A percentile compares a stretch with the other conserved stretches of the same genome.
Conservation (phyloP, 2,888 invertebrate species). For the Caenorhabditis sulstoni region DNA sequence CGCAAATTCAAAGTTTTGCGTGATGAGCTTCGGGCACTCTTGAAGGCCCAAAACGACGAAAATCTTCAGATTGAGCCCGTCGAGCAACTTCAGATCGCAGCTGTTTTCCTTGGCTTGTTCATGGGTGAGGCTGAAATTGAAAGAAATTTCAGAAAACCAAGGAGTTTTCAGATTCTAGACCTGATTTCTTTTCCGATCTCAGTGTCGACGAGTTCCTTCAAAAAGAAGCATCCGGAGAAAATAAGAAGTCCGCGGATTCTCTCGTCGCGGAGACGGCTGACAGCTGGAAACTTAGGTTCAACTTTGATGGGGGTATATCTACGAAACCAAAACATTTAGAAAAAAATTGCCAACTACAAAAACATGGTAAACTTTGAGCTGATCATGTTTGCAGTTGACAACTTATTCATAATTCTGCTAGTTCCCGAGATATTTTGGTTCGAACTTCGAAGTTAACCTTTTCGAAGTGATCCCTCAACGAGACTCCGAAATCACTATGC, state of each 20-base stretch:
- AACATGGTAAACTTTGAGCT: not conserved
- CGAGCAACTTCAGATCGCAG: constrained; percentile 10
- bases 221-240: constrained; percentile 39
- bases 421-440: too few species aligned
- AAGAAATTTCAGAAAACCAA: not conserved
- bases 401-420: too few species aligned
- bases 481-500: too few species aligned
- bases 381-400: too few species aligned
- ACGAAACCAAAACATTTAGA: too few species aligned
- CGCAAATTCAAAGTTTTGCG: constrained; percentile 26
- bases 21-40: constrained; percentile 44
- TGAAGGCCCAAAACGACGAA: constrained; percentile 13
- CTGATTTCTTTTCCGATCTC: constrained; percentile 46
- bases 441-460: too few species aligned
- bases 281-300: too few species aligned
- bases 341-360: too few species aligned
- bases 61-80: constrained; percentile 6
- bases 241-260: constrained; percentile 18
- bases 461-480: too few species aligned
- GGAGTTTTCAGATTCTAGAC: constrained; percentile 2
- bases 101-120: constrained; percentile 30
- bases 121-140: constrained; percentile 27
- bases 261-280: constrained; percentile 1
- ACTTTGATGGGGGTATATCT: too few species aligned
- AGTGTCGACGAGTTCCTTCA: constrained; percentile 36